phyloP scores from a whole-genome alignment of 2,888 invertebrate genomes.

The Arge pagana region DNA sequence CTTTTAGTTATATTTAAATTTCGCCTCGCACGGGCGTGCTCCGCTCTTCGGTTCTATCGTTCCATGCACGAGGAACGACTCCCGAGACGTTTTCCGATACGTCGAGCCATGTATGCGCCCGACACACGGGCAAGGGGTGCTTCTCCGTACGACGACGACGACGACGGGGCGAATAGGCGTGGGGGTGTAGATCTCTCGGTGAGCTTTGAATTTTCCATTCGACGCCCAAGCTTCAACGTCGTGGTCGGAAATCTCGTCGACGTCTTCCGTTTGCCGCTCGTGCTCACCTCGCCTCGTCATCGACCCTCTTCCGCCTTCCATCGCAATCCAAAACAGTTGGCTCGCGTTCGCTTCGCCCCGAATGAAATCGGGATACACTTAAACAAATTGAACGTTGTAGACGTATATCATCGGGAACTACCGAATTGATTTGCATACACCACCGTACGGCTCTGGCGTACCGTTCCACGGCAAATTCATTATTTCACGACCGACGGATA shows the following conservation, averaged over 20 bases:
- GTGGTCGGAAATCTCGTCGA: neutral
- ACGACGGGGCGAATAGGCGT: too few species aligned
- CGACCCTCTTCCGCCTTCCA: too few species aligned
- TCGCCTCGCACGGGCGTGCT: constrained; percentile 42
- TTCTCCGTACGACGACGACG: too few species aligned
- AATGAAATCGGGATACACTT: constrained; percentile 56
- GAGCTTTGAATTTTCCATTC: neutral
- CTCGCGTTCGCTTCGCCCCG: constrained; percentile 44
- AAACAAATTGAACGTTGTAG: constrained; percentile 53
- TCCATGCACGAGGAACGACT: too few species aligned
- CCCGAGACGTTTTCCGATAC: too few species aligned
- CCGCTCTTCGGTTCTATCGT: neutral
- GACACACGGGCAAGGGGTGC: too few species aligned
- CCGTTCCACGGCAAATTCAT: constrained; percentile 37
- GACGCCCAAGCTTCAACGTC: neutral
- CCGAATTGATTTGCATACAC: constrained; percentile 56
- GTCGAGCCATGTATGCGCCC: too few species aligned
- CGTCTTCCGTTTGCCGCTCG: neutral
- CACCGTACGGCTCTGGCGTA: constrained; percentile 37
- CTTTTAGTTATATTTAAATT: constrained; percentile 57
- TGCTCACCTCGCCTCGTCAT: too few species aligned
- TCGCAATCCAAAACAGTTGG: too few species aligned
- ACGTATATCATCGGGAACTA: constrained; percentile 50
- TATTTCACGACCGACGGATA: constrained; percentile 36
- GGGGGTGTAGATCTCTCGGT: neutral